Base-by-base conservation (phyloP, 2,888 invertebrate genomes). In the Pandemis corylana region DNA sequence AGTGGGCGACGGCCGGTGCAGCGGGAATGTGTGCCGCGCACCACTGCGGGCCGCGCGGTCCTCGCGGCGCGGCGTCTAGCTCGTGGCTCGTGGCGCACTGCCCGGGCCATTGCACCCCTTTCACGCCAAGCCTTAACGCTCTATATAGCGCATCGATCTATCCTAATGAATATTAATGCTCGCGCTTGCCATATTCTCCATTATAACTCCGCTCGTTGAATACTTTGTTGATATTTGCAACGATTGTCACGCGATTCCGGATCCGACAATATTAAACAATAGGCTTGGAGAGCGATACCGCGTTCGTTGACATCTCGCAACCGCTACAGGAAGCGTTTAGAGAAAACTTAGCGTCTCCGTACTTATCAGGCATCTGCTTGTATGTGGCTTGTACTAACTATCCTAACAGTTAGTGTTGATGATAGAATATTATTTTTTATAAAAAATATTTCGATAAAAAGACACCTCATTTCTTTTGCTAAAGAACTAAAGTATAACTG, bases 21-120 rank as follows among this genome's bases (percentile, higher is more conserved):
- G 82, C 82, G 85, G 89, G 93, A 88, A 94, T 93, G 85, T 91
- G 87, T 90, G 93, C 86, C 93, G 83, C 84, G 91, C 85, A 84
- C 91, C 82, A 91, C 89, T 46, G 12, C 46, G 46, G 80, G 78
- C 77, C 78, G 63, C 75, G 68, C 68, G 49, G 76, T 73, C 76
- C 46, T 75, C 75, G 78, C 77, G 78, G 80, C 77, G 46, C 41
- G 46, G 77, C 81, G 80, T 76, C 76, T 76, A 72, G 79, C 78
- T 80, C 78, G 78, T 87, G 84, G 79, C 78, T 80, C 78, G 78
- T 87, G 84, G 85, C 87, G 87, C 88, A 86, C 85, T 65, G 12
- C 61, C 63, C 87, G 89, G 93, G 92, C 90, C 94, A 85, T 92
- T 92, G 92, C 93, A 93, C 94, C 92, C 91, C 90, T 92, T 93